Evolutionary conservation across 2,113 vertebrate genomes (phyloP).

Genomic region (Aix galericulata): DNA sequence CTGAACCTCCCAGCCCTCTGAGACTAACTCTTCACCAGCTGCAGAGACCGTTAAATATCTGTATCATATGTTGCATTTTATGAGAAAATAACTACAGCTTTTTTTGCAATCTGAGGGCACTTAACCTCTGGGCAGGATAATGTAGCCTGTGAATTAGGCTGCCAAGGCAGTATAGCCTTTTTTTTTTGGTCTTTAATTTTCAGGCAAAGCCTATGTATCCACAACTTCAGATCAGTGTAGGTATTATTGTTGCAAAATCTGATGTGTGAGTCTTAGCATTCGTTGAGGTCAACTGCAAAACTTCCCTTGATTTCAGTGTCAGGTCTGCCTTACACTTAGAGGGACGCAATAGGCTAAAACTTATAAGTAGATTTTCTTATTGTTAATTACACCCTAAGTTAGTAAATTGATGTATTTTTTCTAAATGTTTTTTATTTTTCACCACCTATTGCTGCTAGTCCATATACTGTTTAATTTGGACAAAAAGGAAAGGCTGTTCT

Average conservation of each 20-base stretch:
- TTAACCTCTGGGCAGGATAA: neutral
- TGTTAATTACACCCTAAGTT: neutral
- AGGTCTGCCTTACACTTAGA: neutral
- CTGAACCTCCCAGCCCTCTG: neutral
- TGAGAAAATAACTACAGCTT: neutral
- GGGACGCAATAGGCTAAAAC: neutral
- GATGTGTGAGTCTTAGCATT: neutral
- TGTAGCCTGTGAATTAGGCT: neutral
- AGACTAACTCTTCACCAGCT: neutral
- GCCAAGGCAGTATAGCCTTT: neutral
- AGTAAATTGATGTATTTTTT: constrained; percentile 16
- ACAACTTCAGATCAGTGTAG: neutral
- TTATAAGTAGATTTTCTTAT: neutral
- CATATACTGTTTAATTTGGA: neutral
- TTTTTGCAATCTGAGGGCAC: neutral
- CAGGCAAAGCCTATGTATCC: neutral
- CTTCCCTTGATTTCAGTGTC: neutral
- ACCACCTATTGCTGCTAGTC: neutral
- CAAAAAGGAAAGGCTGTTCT: neutral
- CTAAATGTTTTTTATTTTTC: constrained; percentile 6
- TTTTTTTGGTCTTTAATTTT: neutral
- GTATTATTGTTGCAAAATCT: neutral
- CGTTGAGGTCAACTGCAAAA: neutral
- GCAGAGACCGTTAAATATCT: neutral
- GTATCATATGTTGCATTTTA: neutral